Evolutionary conservation across 2,888 invertebrate genomes (phyloP).

Genomic region (Eumacrocentrus americanus): DNA sequence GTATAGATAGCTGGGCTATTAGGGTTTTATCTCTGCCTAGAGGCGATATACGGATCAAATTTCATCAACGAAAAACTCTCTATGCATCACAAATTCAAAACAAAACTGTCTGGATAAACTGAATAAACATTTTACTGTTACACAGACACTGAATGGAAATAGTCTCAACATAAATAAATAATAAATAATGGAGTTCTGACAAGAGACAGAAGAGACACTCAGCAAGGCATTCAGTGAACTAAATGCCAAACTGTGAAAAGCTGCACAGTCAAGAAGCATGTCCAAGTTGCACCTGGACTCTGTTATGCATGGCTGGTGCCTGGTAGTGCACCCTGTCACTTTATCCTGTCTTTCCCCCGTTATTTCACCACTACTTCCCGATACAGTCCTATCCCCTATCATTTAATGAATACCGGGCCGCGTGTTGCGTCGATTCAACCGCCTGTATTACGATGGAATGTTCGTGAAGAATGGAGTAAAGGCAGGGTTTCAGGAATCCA

Average conservation of each 20-base stretch:
- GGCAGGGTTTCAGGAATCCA: background rate
- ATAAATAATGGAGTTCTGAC: no score
- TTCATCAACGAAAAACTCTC: no score
- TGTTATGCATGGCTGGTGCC: constrained; percentile 54
- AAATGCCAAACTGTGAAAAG: constrained; percentile 30
- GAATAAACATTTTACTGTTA: no score
- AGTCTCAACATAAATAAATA: no score
- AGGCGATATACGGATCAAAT: no score
- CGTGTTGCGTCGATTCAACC: background rate
- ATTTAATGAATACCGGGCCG: background rate
- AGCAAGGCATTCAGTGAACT: constrained; percentile 10
- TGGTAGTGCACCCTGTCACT: constrained; percentile 41
- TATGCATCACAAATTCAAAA: no score
- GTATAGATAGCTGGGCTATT: no score
- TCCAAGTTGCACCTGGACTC: constrained; percentile 49
- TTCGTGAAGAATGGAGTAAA: background rate
- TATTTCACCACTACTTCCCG: constrained; percentile 1
- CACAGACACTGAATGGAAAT: background rate
- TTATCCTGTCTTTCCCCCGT: constrained; percentile 16
- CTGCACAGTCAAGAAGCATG: constrained; percentile 33
- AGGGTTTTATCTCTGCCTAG: no score
- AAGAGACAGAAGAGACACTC: background rate
- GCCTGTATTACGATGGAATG: background rate
- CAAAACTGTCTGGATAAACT: no score
- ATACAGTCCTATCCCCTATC: constrained; percentile 10